Conservation (phyloP, 2,888 invertebrate genomes). For the Abrostola tripartita region DNA sequence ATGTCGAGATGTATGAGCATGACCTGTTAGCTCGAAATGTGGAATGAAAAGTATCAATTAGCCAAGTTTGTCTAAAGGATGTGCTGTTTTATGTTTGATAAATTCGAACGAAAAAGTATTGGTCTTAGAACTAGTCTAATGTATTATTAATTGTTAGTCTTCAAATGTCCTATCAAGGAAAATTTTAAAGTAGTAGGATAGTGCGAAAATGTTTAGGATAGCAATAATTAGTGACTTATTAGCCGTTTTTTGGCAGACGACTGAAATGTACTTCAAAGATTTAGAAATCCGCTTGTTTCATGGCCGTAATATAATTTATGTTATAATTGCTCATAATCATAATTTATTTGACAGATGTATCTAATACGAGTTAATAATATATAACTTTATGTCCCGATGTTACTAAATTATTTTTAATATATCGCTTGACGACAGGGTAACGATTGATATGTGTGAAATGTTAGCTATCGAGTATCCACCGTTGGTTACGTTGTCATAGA, state of each 20-base stretch:
- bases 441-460: conserved; percentile 32
- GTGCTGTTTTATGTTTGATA: too few species aligned
- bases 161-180: neutral
- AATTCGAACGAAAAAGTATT: too few species aligned
- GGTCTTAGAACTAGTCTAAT: neutral
- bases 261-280: neutral
- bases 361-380: conserved; percentile 49
- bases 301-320: conserved; percentile 21
- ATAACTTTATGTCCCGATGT: conserved; percentile 32
- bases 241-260: neutral
- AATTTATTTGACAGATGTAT: conserved; percentile 47
- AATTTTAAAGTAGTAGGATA: conserved; percentile 3
- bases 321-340: conserved; percentile 41
- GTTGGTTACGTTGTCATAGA: conserved; percentile 30
- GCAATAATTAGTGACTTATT: conserved; percentile 41
- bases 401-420: conserved; percentile 51
- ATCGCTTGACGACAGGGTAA: conserved; percentile 59
- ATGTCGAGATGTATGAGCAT: neutral
- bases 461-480: conserved; percentile 20
- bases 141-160: conserved; percentile 3
- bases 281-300: conserved; percentile 37
- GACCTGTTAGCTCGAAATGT: too few species aligned
- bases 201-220: conserved; percentile 7
- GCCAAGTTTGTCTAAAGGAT: too few species aligned
- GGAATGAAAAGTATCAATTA: too few species aligned